Percentiles rank a stretch among this genome's conserved stretches.
Conservation (phyloP, 2,113 vertebrate genomes). For the Hiodon alosoides region DNA sequence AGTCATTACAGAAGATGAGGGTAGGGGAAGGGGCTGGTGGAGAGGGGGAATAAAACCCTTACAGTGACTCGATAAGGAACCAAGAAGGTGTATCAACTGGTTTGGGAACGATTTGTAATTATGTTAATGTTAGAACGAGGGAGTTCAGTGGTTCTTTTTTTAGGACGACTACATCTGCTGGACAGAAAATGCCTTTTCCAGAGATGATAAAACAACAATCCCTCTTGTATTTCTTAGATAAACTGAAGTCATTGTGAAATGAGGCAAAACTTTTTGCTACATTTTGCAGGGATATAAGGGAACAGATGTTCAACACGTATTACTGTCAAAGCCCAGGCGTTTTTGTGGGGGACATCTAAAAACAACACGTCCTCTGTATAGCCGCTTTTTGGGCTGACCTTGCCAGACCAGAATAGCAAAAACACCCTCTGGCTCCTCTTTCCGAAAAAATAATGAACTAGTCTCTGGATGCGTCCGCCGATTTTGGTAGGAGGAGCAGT, state of each 20-base stretch:
- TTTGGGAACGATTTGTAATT: no score
- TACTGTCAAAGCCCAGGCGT: neutral
- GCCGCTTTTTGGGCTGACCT: slow-evolving; percentile 4
- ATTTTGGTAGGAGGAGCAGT: neutral
- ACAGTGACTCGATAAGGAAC: no score
- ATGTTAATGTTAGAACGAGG: no score
- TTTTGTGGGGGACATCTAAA: neutral
- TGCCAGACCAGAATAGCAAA: neutral
- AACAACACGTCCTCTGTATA: neutral
- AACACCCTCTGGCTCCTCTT: neutral
- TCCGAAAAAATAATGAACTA: slow-evolving; percentile 9
- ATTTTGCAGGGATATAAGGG: neutral
- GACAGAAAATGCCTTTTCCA: neutral
- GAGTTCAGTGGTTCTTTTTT: no score
- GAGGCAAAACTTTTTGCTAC: neutral
- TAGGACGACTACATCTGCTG: no score
- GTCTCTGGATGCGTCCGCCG: neutral
- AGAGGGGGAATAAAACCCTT: no score
- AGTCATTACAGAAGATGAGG: no score
- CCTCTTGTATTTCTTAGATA: neutral
- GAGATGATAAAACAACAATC: neutral
- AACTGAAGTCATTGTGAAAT: neutral
- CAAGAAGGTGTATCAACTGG: no score
- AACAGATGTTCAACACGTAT: neutral
- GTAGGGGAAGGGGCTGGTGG: no score